These are phyloP conservation scores for Punctoribates punctum DNA, from an alignment of 2,888 invertebrate genomes.

Conservation along the genomic window DNA sequence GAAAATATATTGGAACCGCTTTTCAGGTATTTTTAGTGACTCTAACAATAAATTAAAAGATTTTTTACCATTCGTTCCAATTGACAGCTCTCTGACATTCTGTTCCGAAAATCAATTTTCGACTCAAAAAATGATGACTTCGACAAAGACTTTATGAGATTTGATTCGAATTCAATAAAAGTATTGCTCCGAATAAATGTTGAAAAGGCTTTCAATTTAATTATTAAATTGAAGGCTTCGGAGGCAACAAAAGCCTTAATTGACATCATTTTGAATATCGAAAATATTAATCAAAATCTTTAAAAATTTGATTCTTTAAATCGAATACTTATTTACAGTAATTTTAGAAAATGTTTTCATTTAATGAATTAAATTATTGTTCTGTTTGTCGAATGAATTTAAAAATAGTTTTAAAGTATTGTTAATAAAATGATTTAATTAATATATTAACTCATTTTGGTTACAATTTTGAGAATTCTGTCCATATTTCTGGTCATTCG, in stretches of 20 bases:
- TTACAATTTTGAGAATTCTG: no score
- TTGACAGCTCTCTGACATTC: not conserved
- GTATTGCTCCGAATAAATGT: not conserved
- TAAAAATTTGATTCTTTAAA: no score
- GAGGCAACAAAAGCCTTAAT: not conserved
- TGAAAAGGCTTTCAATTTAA: slow-evolving; percentile 12
- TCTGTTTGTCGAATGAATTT: no score
- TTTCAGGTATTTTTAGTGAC: not conserved
- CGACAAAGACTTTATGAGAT: not conserved
- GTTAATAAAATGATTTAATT: no score
- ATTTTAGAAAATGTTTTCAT: no score
- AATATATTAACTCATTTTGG: no score
- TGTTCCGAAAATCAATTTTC: not conserved
- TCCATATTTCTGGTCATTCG: no score
- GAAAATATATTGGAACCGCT: slow-evolving; percentile 33
- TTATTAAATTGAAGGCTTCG: not conserved
- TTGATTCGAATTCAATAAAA: not conserved
- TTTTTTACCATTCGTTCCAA: not conserved
- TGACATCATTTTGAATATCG: not conserved
- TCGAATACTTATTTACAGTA: no score
- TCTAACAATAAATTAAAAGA: not conserved
- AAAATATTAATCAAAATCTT: not conserved
- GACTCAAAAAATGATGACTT: not conserved
- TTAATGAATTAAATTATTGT: no score
- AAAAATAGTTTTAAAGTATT: no score